Evolutionary conservation across 1,140 invertebrate genomes (phyloP), one percentile per base, ranked within the genome.

Genomic region (Brachionus asplanchnoidis): DNA sequence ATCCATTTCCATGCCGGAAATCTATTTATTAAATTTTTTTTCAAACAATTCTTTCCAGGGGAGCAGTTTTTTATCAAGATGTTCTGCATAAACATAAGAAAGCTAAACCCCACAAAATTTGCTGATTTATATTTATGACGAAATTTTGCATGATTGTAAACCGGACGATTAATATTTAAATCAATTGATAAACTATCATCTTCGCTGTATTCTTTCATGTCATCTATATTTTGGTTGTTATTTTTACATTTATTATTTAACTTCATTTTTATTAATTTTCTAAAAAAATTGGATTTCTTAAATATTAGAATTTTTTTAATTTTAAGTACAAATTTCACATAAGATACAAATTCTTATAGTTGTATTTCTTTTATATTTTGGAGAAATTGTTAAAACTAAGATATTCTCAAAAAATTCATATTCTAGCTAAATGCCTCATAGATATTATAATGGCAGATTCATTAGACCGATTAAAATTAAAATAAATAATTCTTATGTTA

Each of bases 1-100:
- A 89, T 23, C 40, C 87, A 87, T 83, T 87, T 88, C 26, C 89
- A 85, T 12, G 89, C 70, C 28, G 89, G 88, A 1, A 89, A 44
- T 80, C 87, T 87, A 36, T 84, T 84, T 36, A 46, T 70, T n/a
- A 77, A 36, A 4, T 46, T 46, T 77, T 77, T 77, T 46, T 50
- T 32, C 12, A 28, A 20, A 11, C 73, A 77, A 50, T 50, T 28
- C 28, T 23, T 46, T 26, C 73, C 73, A 0, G 73, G 73, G 0
- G 20, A 26, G n/a, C 73, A 77, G 14, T 5, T 46, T 50, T 77
- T 77, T 0, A 50, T 46, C 1, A 77, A 32, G 2, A 50, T 50
- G 0, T 77, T 23, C 2, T 20, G 40, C 6, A 77, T 46, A 4
- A 77, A 50, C 1, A 77, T 32, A 46, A 50, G 5, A 23, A 77